Base-by-base conservation (phyloP, 2,888 invertebrate genomes). In the Physocephala rufipes region DNA sequence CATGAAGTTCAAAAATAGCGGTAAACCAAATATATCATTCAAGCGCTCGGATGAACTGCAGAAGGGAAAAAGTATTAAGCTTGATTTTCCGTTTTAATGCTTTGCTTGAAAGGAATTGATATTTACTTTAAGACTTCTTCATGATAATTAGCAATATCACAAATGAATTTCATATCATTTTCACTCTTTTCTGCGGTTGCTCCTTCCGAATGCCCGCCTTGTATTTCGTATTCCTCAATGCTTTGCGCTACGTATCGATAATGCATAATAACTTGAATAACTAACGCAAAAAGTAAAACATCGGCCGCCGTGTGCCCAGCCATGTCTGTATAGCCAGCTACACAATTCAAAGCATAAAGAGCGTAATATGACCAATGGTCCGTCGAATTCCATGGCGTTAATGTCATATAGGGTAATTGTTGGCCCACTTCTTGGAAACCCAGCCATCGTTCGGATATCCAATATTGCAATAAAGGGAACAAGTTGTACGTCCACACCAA, bases 401-500 rank as follows among this genome's bases (percentile, higher is more conserved):
- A 79, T 7, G 73, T 65, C 12, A 68, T 47, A 69, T 74, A 77
- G 0, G 81, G 81, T 49, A 82, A 21, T 3, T 74, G 70, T 21
- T 75, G 75, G 0, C 74, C 75, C 19, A 80, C 73, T 4, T 74
- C 71, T 0, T 73, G 74, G 0, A 67, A 70, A 1, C 76, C 19
- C 0, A 78, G 74, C 76, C 71, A 76, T 55, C 71, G 13, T 1
- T 76, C 78, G 13, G 76, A 78, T 19, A 80, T 67, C 1, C 72
- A 30, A 36, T 77, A 82, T 53, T 81, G 76, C 71, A 77, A 58
- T 9, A 76, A 71, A 3, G 76, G 66, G n/a, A 80, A 81, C 1
- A 83, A 71, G 74, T 84, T 84, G 53, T 81, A 84, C 1, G 80
- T 79, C 78, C 79, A 82, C 30, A 83, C 82, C 3, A 84, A 78